Percentiles rank a stretch among this genome's conserved stretches.
Evolutionary conservation across 2,888 invertebrate species (phyloP).

Genomic region (Folsomia manolachei): DNA sequence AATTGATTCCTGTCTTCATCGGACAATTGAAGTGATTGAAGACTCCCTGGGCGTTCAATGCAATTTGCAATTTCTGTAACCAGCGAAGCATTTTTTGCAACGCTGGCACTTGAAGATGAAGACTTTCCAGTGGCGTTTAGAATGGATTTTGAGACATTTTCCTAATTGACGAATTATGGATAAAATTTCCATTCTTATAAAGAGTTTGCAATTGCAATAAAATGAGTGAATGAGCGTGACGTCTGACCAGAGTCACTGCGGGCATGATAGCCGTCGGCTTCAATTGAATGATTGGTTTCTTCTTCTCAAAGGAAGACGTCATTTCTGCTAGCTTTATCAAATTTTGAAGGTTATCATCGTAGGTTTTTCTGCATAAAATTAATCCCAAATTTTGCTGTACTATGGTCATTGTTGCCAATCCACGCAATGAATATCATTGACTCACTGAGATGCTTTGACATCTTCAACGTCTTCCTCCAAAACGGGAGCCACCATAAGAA

Average conservation of each 20-base stretch:
- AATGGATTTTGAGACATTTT: constrained; percentile 24
- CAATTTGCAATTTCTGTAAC: constrained; percentile 36
- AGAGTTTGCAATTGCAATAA: too few relatives aligned
- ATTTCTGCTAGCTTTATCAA: constrained; percentile 48
- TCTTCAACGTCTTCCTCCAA: constrained; percentile 55
- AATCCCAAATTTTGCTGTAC: background rate
- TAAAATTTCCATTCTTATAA: background rate
- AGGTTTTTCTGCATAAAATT: constrained; percentile 39
- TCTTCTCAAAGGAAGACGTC: constrained; percentile 49
- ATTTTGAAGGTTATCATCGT: constrained; percentile 51
- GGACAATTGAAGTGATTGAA: constrained; percentile 27
- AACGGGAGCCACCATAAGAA: constrained; percentile 55
- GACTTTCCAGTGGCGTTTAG: too few relatives aligned
- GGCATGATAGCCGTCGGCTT: constrained; percentile 55
- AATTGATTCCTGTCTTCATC: constrained; percentile 33
- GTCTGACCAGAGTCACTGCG: constrained; percentile 53
- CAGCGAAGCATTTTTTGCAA: constrained; percentile 18
- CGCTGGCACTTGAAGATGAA: background rate
- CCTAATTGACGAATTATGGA: constrained; percentile 13
- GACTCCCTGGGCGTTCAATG: background rate
- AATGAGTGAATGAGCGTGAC: too few relatives aligned
- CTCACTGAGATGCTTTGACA: constrained; percentile 40
- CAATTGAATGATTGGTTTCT: constrained; percentile 51
- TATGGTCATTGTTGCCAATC: too few relatives aligned
- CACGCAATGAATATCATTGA: background rate